Base-by-base conservation (phyloP, 2,888 invertebrate genomes). In the Marasmarcha lunaedactyla region DNA sequence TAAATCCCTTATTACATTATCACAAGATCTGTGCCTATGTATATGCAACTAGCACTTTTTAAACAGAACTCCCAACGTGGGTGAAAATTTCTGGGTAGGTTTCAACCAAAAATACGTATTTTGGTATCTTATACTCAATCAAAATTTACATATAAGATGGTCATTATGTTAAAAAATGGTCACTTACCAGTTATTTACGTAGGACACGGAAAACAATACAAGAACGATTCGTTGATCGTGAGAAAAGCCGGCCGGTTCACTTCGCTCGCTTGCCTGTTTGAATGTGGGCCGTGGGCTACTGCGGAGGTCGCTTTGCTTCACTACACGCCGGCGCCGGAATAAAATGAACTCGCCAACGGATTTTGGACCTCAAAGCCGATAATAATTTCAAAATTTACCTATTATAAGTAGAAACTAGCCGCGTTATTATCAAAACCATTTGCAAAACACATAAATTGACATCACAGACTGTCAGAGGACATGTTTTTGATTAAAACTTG, bases 301-400 rank as follows among this genome's bases (percentile, higher is more conserved):
- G 65, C 61, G 58, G 60, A 57, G 61, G 70, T 71, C 69, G 73
- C 69, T 76, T 57, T 64, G 71, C 71, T 73, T 69, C 71, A 78
- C 67, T 70, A 59, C 64, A 65, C 67, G 71, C 71, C 67, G 64
- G 67, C 69, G 69, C 67, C 62, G 60, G 60, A 54, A 59, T 52
- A 50, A 46, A 63, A 68, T 71, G 50, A 70, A 71, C 73, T 70
- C 62, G 59, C 63, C 71, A 59, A 66, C 57, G 53, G 20, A 20
- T 20, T 20, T 20, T 20, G 7, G 71, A 71, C 73, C 73, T 66
- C 63, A 56, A 53, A 46, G 53, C 54, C 61, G 66, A 64, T 51
- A 59, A 59, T 53, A 63, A 58, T 58, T 54, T 47, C 45, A 51
- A 63, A 58, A 54, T 62, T 54, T 49, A 30, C 9, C 4, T n/a